phyloP scores from a whole-genome alignment of 1,140 invertebrate genomes.

The Drosophila truncata region DNA sequence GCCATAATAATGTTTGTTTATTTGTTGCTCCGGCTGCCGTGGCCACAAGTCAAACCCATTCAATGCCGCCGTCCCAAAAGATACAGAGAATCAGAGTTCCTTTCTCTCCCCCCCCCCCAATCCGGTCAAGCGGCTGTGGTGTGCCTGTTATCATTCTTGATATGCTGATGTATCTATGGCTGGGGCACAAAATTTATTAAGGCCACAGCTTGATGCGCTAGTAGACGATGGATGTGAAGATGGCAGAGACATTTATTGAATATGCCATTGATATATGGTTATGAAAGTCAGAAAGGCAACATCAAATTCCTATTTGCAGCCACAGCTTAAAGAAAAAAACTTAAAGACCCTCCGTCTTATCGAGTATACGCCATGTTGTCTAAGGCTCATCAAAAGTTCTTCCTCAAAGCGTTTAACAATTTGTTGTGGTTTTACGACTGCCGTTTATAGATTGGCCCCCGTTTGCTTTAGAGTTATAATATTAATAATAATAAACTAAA shows the following conservation, averaged over 20 bases:
- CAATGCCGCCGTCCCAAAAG: constrained; percentile 42
- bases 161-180: constrained; percentile 61
- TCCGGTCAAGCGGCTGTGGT: constrained; percentile 53
- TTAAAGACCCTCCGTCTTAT: background rate
- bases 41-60: constrained; percentile 66
- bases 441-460: constrained; percentile 37
- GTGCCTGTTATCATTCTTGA: constrained; percentile 54
- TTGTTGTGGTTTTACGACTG: constrained; percentile 55
- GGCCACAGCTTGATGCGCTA: constrained; percentile 64
- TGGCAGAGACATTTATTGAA: constrained; percentile 69
- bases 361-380: constrained; percentile 45
- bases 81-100: constrained; percentile 45
- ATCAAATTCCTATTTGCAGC: constrained; percentile 30
- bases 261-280: constrained; percentile 75
- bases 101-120: constrained; percentile 10
- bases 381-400: constrained; percentile 24
- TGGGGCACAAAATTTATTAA: constrained; percentile 65
- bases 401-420: constrained; percentile 57
- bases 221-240: constrained; percentile 45
- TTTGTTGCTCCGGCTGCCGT: constrained; percentile 50
- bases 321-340: constrained; percentile 22
- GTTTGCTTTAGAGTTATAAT: constrained; percentile 38
- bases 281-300: constrained; percentile 50
- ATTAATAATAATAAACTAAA: constrained; percentile 37
- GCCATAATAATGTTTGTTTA: constrained; percentile 81